Conservation (phyloP, 2,888 invertebrate species). For the Cabera pusaria region DNA sequence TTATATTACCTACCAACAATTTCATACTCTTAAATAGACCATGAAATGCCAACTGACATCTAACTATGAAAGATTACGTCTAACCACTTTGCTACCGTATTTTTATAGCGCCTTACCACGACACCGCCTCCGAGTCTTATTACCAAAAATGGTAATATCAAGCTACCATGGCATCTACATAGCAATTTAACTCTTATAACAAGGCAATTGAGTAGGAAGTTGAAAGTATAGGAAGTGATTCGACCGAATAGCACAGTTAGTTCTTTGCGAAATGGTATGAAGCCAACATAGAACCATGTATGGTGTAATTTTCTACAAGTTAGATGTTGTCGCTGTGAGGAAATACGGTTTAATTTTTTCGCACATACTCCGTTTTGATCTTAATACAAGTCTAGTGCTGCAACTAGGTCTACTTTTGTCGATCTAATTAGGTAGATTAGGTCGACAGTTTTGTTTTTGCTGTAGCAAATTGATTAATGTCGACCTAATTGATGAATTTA, state of each 20-base stretch:
- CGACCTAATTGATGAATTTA: too few relatives aligned
- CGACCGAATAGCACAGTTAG: constrained; percentile 47
- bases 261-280: constrained; percentile 57
- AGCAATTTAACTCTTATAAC: constrained; percentile 26
- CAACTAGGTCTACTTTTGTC: too few relatives aligned
- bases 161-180: constrained; percentile 2
- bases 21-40: too few relatives aligned
- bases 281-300: constrained; percentile 44
- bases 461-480: too few relatives aligned
- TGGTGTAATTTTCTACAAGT: constrained; percentile 37
- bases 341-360: too few relatives aligned
- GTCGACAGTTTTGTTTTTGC: too few relatives aligned
- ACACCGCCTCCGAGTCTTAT: constrained; percentile 41
- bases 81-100: constrained; percentile 33
- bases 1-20: too few relatives aligned
- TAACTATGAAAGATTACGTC: too few relatives aligned
- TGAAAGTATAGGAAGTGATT: constrained; percentile 2
- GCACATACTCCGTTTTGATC: too few relatives aligned
- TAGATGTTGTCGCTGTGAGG: constrained; percentile 5
- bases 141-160: constrained; percentile 58
- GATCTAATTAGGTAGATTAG: too few relatives aligned
- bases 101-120: constrained; percentile 46
- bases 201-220: constrained; percentile 25
- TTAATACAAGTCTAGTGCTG: too few relatives aligned
- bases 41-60: too few relatives aligned